Base-by-base conservation (phyloP, 2,888 invertebrate genomes). In the Charanyca ferruginea region DNA sequence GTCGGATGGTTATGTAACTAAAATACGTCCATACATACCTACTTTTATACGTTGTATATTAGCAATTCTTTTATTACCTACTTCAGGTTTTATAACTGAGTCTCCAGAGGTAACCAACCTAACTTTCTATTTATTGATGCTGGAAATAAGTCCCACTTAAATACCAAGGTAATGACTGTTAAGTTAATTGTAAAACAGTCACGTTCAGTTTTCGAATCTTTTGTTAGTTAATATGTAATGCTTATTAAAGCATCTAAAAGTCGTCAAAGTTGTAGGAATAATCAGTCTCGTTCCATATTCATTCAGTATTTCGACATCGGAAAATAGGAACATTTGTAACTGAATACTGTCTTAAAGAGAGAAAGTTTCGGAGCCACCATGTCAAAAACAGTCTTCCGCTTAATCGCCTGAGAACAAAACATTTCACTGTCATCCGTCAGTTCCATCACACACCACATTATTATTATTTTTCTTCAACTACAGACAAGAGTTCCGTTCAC, bases 1-100 rank as follows among this genome's bases (percentile, higher is more conserved):
- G 23, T 53, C 22, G 9, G 41, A 38, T 32, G 44, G 18, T 63
- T 68, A 45, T 35, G 25, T 41, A 57, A 73, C 11, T 38, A 44
- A 48, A 1, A 47, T 47, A n/a, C 3, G n/a, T 8, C 13, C 4
- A 0, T 25, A 35, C 16, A 2, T 18, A 64, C n/a, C 5, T 23
- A 8, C 22, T 38, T 16, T 16, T 38, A 9, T 18, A 42, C 8
- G n/a, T 35, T n/a, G 2, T 23, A 23, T 25, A 23, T 13, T 13
- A 48, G 8, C 35, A 11, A 25, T 41, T 58, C 1, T 55, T 53
- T 23, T 45, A 45, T 41, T 8, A 42, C 66, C 32, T 11, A 32
- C 11, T 7, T 20, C 25, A n/a, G n/a, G n/a, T 54, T 62, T 66
- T 42, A 23, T 58, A 25, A 53, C 58, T 16, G 25, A n/a, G 13